Evolutionary conservation across 1,140 invertebrate species (phyloP).

Genomic region (Chelonus insularis): DNA sequence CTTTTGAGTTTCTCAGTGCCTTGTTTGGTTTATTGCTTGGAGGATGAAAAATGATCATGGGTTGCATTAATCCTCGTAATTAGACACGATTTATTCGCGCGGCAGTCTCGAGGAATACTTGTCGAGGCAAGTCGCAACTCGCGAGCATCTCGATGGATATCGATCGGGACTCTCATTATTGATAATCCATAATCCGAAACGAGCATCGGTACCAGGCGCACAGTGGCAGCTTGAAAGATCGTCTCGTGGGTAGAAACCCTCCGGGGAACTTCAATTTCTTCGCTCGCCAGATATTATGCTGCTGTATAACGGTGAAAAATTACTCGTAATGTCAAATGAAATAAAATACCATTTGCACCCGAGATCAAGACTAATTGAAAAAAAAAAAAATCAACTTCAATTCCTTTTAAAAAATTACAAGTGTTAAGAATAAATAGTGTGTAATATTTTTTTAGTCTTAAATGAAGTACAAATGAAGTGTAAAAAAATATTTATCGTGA

Average conservation of each 20-base stretch:
- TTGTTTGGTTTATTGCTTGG: too few relatives aligned
- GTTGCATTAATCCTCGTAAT: slow-evolving; percentile 54
- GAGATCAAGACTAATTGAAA: too few relatives aligned
- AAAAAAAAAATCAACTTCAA: too few relatives aligned
- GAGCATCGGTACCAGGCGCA: slow-evolving; percentile 39
- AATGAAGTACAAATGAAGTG: too few relatives aligned
- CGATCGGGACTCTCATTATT: slow-evolving; percentile 51
- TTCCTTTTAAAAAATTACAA: too few relatives aligned
- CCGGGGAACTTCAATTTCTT: slow-evolving; percentile 15
- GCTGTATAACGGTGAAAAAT: background rate
- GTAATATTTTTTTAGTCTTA: too few relatives aligned
- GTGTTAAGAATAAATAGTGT: too few relatives aligned
- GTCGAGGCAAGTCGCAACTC: slow-evolving; percentile 10
- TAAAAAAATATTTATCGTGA: too few relatives aligned
- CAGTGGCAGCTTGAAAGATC: slow-evolving; percentile 53
- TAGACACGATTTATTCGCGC: slow-evolving; percentile 53
- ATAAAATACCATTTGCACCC: background rate
- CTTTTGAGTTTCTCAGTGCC: too few relatives aligned
- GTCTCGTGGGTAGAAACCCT: slow-evolving; percentile 22
- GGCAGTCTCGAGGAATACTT: background rate
- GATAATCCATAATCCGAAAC: slow-evolving; percentile 58
- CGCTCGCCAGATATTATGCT: background rate
- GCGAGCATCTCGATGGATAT: slow-evolving; percentile 33
- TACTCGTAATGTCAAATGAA: background rate
- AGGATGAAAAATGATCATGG: slow-evolving; percentile 42